These are phyloP conservation scores for Clarias pachynema DNA, from an alignment of 2,797 vertebrate genomes.

Conservation along the genomic window DNA sequence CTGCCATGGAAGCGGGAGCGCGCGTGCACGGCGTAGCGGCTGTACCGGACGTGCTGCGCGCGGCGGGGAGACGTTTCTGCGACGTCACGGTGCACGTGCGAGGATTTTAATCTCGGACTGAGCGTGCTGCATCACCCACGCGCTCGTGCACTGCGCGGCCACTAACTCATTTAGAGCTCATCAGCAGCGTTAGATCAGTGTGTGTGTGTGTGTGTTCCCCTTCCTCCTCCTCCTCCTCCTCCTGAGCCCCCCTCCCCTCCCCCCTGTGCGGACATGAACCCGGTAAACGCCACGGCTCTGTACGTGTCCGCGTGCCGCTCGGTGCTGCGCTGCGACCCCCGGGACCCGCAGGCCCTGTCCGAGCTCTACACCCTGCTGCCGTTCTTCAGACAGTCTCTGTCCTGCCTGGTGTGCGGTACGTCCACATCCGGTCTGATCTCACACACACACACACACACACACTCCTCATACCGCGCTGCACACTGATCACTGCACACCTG, in stretches of 20 bases:
- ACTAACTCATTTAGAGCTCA: not conserved
- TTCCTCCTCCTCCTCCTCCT: constrained; percentile 57
- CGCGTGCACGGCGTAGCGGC: constrained; percentile 52
- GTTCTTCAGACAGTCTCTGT: constrained; percentile 95
- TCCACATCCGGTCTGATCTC: constrained; percentile 19
- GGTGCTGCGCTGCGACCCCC: constrained; percentile 97
- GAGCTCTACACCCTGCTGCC: constrained; percentile 96
- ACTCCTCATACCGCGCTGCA: not conserved
- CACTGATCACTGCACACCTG: not conserved
- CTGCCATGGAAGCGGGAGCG: constrained; percentile 62
- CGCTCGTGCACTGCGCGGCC: not conserved
- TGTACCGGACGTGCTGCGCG: constrained; percentile 46
- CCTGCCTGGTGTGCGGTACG: constrained; percentile 96
- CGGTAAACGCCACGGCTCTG: constrained; percentile 97
- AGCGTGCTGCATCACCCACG: not conserved
- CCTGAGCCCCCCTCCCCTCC: constrained; percentile 54
- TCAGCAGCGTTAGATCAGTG: not conserved
- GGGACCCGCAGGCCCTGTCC: constrained; percentile 90
- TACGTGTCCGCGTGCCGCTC: constrained; percentile 97
- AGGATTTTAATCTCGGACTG: not conserved
- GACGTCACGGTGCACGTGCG: constrained; percentile 15
- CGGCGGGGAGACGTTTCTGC: constrained; percentile 51
- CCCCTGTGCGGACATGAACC: constrained; percentile 94
- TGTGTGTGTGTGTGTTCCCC: not conserved
- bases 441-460: not conserved